These are phyloP conservation scores for Psilanteris sp. DNA, from an alignment of 1,140 invertebrate genomes.

Conservation along the genomic window DNA sequence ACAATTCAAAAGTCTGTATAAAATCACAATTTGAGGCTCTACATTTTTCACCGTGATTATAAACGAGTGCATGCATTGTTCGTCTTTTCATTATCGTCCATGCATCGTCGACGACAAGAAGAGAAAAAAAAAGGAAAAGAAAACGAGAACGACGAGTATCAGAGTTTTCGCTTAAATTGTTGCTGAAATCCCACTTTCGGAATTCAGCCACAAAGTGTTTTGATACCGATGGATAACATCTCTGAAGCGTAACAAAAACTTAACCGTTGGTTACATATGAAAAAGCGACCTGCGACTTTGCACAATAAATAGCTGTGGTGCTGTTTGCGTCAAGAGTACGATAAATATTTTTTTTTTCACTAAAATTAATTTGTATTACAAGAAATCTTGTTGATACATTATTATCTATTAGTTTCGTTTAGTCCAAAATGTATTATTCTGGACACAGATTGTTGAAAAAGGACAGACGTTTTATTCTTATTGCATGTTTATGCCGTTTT, in stretches of 20 bases:
- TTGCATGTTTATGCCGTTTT: too few relatives aligned
- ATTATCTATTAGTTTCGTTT: too few relatives aligned
- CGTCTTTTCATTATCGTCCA: slow-evolving; percentile 4
- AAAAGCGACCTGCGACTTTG: slow-evolving; percentile 1
- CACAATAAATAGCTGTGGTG: slow-evolving; percentile 7
- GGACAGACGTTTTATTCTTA: too few relatives aligned
- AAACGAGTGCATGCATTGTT: slow-evolving; percentile 15
- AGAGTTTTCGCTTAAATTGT: background rate
- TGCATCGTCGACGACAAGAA: background rate
- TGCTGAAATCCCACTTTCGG: slow-evolving; percentile 1
- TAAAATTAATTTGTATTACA: too few relatives aligned
- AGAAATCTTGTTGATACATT: too few relatives aligned
- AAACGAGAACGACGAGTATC: slow-evolving; percentile 5
- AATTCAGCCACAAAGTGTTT: background rate
- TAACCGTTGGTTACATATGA: background rate
- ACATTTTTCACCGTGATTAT: background rate
- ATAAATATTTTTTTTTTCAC: too few relatives aligned
- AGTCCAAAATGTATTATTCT: too few relatives aligned
- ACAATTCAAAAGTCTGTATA: slow-evolving; percentile 3
- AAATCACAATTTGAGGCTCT: slow-evolving; percentile 6
- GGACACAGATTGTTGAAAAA: too few relatives aligned
- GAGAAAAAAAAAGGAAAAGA: slow-evolving; percentile 10
- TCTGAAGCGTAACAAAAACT: slow-evolving; percentile 1
- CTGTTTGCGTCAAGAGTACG: background rate
- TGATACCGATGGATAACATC: slow-evolving; percentile 10